phyloP scores from a whole-genome alignment of 2,797 vertebrate genomes.

The Discoglossus pictus region DNA sequence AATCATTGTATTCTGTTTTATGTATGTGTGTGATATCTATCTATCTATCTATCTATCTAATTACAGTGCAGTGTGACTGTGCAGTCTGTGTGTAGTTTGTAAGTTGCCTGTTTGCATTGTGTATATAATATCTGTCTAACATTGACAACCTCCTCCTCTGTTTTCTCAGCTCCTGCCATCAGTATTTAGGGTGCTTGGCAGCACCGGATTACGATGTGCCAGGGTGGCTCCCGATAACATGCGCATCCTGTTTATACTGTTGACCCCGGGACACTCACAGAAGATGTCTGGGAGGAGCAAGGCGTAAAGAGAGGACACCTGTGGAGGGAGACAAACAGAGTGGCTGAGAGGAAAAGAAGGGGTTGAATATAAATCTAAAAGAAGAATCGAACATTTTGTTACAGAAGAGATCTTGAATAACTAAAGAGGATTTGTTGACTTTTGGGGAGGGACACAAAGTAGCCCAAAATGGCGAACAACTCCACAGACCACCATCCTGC shows the following conservation, averaged over 20 bases:
- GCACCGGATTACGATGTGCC: neutral
- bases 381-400: no score
- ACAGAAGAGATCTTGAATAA: neutral
- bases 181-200: neutral
- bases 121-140: neutral
- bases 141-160: neutral
- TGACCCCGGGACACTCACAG: neutral
- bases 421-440: no score
- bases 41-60: no score
- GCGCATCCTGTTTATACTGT: conserved; percentile 4
- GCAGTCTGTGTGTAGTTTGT: no score
- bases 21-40: no score
- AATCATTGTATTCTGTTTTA: no score
- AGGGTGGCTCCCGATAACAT: conserved; percentile 8
- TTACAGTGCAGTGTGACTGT: no score
- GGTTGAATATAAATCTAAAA: neutral
- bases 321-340: neutral
- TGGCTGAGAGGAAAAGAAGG: neutral
- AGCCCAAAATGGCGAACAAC: conserved; percentile 83
- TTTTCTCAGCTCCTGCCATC: conserved; percentile 19
- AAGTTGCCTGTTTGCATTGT: neutral
- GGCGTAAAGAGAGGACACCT: neutral
- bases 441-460: neutral
- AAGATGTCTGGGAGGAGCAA: conserved; percentile 5
- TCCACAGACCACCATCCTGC: conserved; percentile 82